These are phyloP conservation scores for Pogonocherus hispidulus DNA, from an alignment of 2,888 invertebrate genomes.

Conservation along the genomic window DNA sequence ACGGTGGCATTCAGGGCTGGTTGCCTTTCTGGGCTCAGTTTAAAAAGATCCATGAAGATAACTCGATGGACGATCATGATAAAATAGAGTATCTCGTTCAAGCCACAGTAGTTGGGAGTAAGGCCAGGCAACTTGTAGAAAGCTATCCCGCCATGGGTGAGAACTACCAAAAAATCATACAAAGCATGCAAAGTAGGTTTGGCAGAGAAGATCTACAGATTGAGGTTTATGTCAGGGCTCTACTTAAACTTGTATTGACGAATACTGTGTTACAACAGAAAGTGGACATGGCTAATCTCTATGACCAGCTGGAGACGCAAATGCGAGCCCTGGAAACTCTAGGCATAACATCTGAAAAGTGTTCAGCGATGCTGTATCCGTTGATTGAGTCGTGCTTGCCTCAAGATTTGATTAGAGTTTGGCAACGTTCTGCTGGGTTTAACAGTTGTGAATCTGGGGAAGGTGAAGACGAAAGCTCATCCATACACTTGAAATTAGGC, in stretches of 20 bases:
- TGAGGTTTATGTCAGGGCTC: conserved; percentile 45
- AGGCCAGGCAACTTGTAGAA: conserved; percentile 35
- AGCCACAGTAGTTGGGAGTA: conserved; percentile 11
- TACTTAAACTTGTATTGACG: conserved; percentile 47
- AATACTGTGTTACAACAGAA: conserved; percentile 33
- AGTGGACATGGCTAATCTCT: conserved; percentile 31
- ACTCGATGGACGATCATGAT: not conserved
- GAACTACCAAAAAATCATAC: conserved; percentile 42
- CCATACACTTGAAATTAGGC: not conserved
- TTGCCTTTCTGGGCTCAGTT: conserved; percentile 42
- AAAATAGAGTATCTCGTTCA: conserved; percentile 28
- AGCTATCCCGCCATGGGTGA: conserved; percentile 17
- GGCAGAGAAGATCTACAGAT: conserved; percentile 51
- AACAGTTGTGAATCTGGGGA: not conserved
- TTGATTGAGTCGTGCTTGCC: conserved; percentile 56
- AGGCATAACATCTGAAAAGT: conserved; percentile 52
- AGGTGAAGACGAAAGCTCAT: no score
- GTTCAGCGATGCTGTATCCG: conserved; percentile 54
- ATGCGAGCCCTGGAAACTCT: conserved; percentile 53
- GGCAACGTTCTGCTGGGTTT: conserved; percentile 38
- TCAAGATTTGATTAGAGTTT: conserved; percentile 48
- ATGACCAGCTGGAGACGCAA: conserved; percentile 55
- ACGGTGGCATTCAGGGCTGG: conserved; percentile 43
- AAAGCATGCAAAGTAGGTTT: conserved; percentile 50
- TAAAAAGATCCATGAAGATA: conserved; percentile 26